A percentile compares a stretch with the other conserved stretches of the same genome.
Conservation (phyloP, 2,797 vertebrate genomes). For the Coregonus suidteri region DNA sequence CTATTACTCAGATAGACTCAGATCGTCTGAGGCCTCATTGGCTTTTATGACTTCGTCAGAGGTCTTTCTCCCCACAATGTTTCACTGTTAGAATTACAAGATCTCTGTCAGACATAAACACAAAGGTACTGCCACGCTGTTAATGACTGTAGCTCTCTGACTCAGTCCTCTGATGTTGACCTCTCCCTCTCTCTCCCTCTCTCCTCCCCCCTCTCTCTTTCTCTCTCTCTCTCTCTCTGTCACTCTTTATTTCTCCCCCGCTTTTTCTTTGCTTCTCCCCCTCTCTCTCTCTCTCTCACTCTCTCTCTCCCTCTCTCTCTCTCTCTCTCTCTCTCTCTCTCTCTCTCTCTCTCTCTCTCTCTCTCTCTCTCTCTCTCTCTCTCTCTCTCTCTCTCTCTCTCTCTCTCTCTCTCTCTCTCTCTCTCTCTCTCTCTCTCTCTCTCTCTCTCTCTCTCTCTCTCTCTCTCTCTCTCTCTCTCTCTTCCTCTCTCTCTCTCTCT, state of each 20-base stretch:
- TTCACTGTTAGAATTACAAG: constrained; percentile 63
- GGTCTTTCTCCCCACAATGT: constrained; percentile 48
- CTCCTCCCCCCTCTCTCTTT: neutral
- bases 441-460: too few relatives aligned
- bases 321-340: too few relatives aligned
- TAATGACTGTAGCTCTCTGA: constrained; percentile 60
- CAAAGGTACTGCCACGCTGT: constrained; percentile 46
- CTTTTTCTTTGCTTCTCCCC: too few relatives aligned
- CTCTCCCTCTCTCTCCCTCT: neutral
- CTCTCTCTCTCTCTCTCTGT: neutral
- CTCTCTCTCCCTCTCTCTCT: too few relatives aligned
- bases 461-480: too few relatives aligned
- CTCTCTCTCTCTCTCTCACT: too few relatives aligned
- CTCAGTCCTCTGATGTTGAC: constrained; percentile 40
- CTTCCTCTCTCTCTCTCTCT: too few relatives aligned
- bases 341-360: too few relatives aligned
- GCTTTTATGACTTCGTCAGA: constrained; percentile 53
- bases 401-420: too few relatives aligned
- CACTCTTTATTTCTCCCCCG: neutral
- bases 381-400: too few relatives aligned
- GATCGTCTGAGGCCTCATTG: constrained; percentile 35
- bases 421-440: too few relatives aligned
- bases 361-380: too few relatives aligned
- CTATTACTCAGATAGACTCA: constrained; percentile 39
- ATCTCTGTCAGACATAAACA: constrained; percentile 43